Conservation (phyloP, 2,797 vertebrate species). For the Odontamblyopus rebecca region DNA sequence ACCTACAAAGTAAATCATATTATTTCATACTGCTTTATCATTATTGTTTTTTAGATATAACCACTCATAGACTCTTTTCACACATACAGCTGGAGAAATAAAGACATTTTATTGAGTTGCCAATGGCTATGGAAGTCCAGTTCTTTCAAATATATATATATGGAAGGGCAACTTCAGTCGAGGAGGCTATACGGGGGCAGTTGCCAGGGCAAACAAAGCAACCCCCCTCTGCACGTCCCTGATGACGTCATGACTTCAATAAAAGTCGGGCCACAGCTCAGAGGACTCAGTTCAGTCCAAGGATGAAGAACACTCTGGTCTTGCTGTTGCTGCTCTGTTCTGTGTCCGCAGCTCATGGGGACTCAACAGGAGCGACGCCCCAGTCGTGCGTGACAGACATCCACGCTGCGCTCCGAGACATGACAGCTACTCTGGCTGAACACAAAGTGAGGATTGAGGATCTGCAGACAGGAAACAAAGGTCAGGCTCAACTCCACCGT, state of each 20-base stretch:
- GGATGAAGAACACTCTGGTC: background rate
- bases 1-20: no score
- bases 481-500: background rate
- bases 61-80: no score
- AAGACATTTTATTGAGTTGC: no score
- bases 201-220: no score
- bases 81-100: no score
- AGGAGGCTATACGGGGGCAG: no score
- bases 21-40: no score
- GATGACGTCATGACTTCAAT: background rate
- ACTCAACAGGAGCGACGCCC: background rate
- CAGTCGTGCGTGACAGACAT: background rate
- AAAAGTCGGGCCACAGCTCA: background rate
- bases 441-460: background rate
- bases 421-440: background rate
- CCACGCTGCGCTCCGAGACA: background rate
- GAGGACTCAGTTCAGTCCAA: background rate
- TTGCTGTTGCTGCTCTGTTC: constrained; percentile 1
- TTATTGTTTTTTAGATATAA: no score
- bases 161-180: no score
- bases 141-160: no score
- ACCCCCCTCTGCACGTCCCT: no score
- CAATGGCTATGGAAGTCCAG: no score
- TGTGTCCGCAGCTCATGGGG: background rate
- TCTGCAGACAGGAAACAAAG: background rate